Evolutionary conservation across 2,888 invertebrate species (phyloP), one percentile per base, ranked within the genome.

Genomic region (Mamestra brassicae): DNA sequence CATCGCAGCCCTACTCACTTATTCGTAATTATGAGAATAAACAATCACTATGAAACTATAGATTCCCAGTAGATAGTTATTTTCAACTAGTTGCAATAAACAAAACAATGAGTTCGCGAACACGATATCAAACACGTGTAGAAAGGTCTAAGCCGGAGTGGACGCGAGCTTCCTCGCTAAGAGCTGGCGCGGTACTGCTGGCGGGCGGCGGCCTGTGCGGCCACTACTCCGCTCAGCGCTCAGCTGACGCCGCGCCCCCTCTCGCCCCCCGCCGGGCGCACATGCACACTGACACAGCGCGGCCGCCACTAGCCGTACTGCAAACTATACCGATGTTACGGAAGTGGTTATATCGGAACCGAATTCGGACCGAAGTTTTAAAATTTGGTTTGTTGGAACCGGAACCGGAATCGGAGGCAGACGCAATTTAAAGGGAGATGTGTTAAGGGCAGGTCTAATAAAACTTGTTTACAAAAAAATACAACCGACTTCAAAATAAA

Each of bases 81-180:
- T 45, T 13, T 38, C 2, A 11, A 47, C 42, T 26, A 42, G 5
- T 70, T 61, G 10, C 52, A 57, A 63, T 58, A 42, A 42, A 60
- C 61, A 67, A 64, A 63, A 63, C 68, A 63, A 42, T 64, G 13
- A n/a, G 36, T 63, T 83, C 26, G 65, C 75, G 75, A 80, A 38
- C 73, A 77, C 85, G 80, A 80, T 52, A 81, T 64, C 81, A 68
- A 81, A 89, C 95, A 95, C 95, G 95, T 95, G 95, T 76, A 74
- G 64, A 42, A 34, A 55, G 62, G 71, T 63, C 78, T 70, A 76
- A 50, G 3, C 3, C 61, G 36, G 66, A 55, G 13, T 47, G 52
- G 66, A 81, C 89, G 89, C 93, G 76, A 85, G 88, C 93, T 93
- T 87, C 80, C 91, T 0, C 90, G 45, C 71, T 87, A 90, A 85